Evolutionary conservation across 2,797 vertebrate genomes (phyloP).

Genomic region (Masticophis lateralis): DNA sequence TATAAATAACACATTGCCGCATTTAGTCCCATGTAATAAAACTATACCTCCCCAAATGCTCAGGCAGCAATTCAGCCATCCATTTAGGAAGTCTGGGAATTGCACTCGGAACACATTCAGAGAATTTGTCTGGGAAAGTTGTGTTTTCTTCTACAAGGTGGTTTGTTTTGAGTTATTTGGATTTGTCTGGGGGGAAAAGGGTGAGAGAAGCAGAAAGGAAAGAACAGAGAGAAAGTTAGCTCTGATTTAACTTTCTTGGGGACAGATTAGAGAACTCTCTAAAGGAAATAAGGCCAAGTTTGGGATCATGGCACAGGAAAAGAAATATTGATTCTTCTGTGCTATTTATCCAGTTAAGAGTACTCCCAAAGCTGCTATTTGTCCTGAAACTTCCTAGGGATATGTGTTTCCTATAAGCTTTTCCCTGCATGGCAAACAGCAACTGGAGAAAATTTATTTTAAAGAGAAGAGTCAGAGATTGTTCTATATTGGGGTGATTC

Average conservation of each 20-base stretch:
- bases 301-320: not conserved
- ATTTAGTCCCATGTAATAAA: not conserved
- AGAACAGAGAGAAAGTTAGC: not conserved
- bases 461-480: no score
- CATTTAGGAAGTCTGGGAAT: not conserved
- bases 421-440: not conserved
- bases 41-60: not conserved
- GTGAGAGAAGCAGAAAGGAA: not conserved
- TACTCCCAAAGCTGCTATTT: not conserved
- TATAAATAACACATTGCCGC: not conserved
- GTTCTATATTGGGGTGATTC: not conserved
- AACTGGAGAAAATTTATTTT: not conserved
- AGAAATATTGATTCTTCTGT: not conserved
- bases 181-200: not conserved
- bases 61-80: not conserved
- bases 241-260: not conserved
- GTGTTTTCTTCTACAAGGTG: not conserved
- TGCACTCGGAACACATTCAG: not conserved
- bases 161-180: not conserved
- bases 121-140: not conserved
- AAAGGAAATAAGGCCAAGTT: not conserved
- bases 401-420: not conserved
- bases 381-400: not conserved
- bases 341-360: not conserved
- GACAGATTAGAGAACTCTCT: not conserved